Evolutionary conservation across 2,888 invertebrate genomes (phyloP).

Genomic region (Cheilosia vernalis): DNA sequence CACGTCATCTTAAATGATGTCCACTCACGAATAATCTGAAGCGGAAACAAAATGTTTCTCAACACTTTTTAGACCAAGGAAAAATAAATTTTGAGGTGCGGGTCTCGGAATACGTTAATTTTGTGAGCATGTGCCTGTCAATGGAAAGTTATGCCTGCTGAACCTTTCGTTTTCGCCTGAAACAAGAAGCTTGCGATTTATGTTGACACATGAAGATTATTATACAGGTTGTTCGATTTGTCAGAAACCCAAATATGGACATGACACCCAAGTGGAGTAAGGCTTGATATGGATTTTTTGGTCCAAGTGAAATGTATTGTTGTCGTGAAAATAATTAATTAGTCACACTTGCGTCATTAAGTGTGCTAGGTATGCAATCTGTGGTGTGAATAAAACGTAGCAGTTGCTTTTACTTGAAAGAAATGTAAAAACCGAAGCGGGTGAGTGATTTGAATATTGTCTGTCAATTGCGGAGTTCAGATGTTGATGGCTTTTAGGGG

Average conservation of each 20-base stretch:
- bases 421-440: too few species aligned
- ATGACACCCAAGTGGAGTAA: slow-evolving; percentile 17
- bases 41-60: slow-evolving; percentile 21
- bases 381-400: too few species aligned
- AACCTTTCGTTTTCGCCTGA: background rate
- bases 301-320: too few species aligned
- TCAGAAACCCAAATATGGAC: slow-evolving; percentile 6
- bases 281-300: background rate
- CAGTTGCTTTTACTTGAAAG: too few species aligned
- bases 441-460: too few species aligned
- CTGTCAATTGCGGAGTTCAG: too few species aligned
- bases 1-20: slow-evolving; percentile 46
- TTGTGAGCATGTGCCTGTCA: slow-evolving; percentile 13
- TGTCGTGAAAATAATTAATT: too few species aligned
- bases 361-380: too few species aligned
- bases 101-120: slow-evolving; percentile 25
- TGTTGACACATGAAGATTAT: slow-evolving; percentile 23
- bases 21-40: slow-evolving; percentile 25
- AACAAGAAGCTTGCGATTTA: slow-evolving; percentile 8
- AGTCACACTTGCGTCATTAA: too few species aligned
- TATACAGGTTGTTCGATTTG: slow-evolving; percentile 6
- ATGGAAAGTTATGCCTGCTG: slow-evolving; percentile 31
- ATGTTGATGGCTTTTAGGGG: too few species aligned
- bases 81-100: slow-evolving; percentile 24
- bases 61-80: slow-evolving; percentile 4